Conservation (phyloP, 2,113 vertebrate species). For the Silurus glanis region DNA sequence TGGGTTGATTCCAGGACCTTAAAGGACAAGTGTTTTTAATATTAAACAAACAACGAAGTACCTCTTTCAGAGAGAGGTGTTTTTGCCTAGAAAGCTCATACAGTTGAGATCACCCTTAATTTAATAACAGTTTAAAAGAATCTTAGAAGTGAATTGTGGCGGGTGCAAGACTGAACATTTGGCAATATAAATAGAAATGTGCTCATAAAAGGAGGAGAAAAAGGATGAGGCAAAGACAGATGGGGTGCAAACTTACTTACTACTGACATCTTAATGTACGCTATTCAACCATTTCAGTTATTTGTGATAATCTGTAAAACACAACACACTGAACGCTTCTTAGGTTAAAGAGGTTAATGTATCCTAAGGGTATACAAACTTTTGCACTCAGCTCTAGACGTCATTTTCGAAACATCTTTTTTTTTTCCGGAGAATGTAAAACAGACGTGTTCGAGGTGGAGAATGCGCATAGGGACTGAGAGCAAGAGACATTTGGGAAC, state of each 20-base stretch:
- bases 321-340: neutral
- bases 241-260: neutral
- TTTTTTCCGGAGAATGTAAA: neutral
- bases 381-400: neutral
- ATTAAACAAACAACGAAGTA: neutral
- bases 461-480: neutral
- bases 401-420: slow-evolving; percentile 27
- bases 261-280: neutral
- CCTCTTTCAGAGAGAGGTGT: neutral
- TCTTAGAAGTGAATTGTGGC: neutral
- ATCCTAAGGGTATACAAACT: slow-evolving; percentile 7
- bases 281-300: neutral
- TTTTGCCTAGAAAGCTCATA: neutral
- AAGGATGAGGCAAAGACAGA: neutral
- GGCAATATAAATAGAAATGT: neutral
- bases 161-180: neutral
- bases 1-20: neutral
- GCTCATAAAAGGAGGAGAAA: neutral
- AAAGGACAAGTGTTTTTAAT: neutral
- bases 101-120: neutral
- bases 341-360: neutral
- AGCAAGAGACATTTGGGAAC: slow-evolving; percentile 6
- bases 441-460: neutral
- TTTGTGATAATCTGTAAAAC: neutral
- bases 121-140: neutral